Base-by-base conservation (phyloP, 2,888 invertebrate species). In the Cataglyphis cursor region DNA sequence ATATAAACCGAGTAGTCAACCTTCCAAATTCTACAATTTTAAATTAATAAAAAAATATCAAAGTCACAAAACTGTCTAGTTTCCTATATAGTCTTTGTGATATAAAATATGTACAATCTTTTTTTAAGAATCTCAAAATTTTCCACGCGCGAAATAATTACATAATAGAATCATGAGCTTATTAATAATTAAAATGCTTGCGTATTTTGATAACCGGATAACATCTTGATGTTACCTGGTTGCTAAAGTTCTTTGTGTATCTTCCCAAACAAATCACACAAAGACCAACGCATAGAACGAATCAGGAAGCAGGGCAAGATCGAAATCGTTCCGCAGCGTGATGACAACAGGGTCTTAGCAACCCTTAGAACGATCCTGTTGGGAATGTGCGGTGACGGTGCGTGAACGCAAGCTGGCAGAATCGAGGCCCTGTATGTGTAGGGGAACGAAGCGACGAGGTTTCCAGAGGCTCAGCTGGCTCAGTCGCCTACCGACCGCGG, bases 401-500 rank as follows among this genome's bases (percentile, higher is more conserved):
- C 15, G 54, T 61, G 84, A 35, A 59, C 15, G 24, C 18, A 8
- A 4, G 28, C 31, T 12, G 73, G 51, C 41, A 41, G 28, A 21
- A 28, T 35, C 38, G 44, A 28, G 15, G 64, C 6, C 48, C 1
- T 1, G 6, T 48, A 54, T 10, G 62, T 38, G 62, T 38, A 73
- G 61, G 35, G 21, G 41, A 73, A 65, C 21, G 41, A 64, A 44
- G 57, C 74, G 44, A 64, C 21, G 65, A 74, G 72, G 54, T 64
- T 59, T 31, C 38, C 66, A 15, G 51, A 70, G 31, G 75, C 41
- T 75, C 88, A 92, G 92, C 92, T 85, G 90, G 75, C 41, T 75
- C 88, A 92, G 92, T 92, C 85, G 90, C 85, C 90, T 88, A 87
- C 83, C 87, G 87, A 85, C 89, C 88, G 88, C 65, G 89, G 91